phyloP scores from a whole-genome alignment of 2,888 invertebrate species.

The Anthrax anthrax region DNA sequence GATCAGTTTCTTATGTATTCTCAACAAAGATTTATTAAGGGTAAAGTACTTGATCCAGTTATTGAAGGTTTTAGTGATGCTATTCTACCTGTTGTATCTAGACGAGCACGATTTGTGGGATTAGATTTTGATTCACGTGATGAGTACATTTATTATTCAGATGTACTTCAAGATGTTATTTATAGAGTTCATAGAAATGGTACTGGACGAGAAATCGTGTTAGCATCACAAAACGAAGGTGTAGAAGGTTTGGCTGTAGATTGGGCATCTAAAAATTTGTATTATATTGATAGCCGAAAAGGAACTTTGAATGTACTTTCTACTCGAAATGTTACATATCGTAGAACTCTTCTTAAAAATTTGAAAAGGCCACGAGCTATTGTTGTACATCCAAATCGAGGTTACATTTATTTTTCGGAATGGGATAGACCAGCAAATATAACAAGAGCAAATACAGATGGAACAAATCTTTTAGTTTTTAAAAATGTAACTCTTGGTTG shows the following conservation, averaged over 20 bases:
- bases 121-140: constrained; percentile 85
- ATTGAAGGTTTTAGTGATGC: constrained; percentile 89
- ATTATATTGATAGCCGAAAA: constrained; percentile 88
- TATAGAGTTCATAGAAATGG: constrained; percentile 69
- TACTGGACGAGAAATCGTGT: constrained; percentile 69
- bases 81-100: constrained; percentile 83
- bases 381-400: constrained; percentile 90
- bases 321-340: constrained; percentile 69
- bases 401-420: constrained; percentile 88
- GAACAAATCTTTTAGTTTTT: constrained; percentile 72
- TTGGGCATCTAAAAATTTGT: constrained; percentile 90
- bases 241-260: constrained; percentile 92
- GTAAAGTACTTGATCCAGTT: constrained; percentile 75
- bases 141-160: constrained; percentile 91
- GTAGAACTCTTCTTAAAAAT: constrained; percentile 70
- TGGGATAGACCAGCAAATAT: constrained; percentile 96
- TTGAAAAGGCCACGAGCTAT: constrained; percentile 89
- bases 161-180: constrained; percentile 90
- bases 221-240: constrained; percentile 93
- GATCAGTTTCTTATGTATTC: constrained; percentile 89
- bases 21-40: constrained; percentile 90
- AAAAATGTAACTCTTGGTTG: constrained; percentile 85
- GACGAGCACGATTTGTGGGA: constrained; percentile 85
- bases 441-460: constrained; percentile 82
- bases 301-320: constrained; percentile 88